Conservation (phyloP, 2,888 invertebrate genomes). For the Megaustenia siamemsis region DNA sequence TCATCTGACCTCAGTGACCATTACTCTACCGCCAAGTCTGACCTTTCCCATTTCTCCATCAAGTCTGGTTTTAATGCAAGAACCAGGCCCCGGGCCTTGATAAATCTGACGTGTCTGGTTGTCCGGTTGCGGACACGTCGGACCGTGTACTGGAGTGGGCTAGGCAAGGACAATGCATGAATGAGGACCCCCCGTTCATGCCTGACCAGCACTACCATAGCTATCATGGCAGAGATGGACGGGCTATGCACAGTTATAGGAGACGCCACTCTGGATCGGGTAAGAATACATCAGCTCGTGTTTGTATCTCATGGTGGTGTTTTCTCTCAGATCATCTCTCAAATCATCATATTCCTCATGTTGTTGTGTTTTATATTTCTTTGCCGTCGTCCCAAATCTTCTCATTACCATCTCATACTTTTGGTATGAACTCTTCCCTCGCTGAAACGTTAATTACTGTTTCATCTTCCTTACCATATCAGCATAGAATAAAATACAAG, state of each 20-base stretch:
- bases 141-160: neutral
- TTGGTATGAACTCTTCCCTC: too few relatives aligned
- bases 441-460: too few relatives aligned
- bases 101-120: neutral
- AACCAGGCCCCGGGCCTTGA: slow-evolving; percentile 6
- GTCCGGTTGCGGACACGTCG: neutral
- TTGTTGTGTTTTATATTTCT: too few relatives aligned
- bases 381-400: too few relatives aligned
- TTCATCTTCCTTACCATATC: too few relatives aligned
- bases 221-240: slow-evolving; percentile 32
- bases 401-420: too few relatives aligned
- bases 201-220: slow-evolving; percentile 23
- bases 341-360: neutral
- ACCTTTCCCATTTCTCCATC: neutral
- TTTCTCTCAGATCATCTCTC: neutral
- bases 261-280: slow-evolving; percentile 28
- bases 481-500: too few relatives aligned
- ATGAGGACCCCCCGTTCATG: neutral
- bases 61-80: neutral
- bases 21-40: slow-evolving; percentile 50
- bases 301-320: too few relatives aligned
- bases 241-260: neutral
- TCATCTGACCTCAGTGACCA: slow-evolving; percentile 49
- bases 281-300: neutral
- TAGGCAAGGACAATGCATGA: neutral